Evolutionary conservation across 1,140 invertebrate species (phyloP).

Genomic region (Pogonomyrmex californicus): DNA sequence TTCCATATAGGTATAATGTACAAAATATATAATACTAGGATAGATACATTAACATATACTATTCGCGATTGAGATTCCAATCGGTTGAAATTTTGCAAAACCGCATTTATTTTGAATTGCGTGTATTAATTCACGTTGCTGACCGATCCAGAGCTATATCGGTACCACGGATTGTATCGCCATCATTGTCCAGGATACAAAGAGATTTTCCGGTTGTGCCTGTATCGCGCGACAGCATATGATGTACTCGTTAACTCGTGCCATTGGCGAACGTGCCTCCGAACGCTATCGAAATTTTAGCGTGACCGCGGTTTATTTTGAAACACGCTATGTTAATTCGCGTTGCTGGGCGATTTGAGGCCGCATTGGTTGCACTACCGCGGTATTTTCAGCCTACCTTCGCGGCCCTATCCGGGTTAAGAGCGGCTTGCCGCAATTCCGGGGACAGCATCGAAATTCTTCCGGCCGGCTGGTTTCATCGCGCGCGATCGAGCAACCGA

Average conservation of each 20-base stretch:
- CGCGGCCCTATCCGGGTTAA: constrained; percentile 57
- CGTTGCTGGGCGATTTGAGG: constrained; percentile 39
- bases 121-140: background rate
- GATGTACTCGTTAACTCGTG: constrained; percentile 25
- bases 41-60: background rate
- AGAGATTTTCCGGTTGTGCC: background rate
- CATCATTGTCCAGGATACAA: background rate
- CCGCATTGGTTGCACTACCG: constrained; percentile 23
- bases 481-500: constrained; percentile 49
- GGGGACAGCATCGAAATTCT: constrained; percentile 62
- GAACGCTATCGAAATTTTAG: constrained; percentile 31
- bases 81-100: constrained; percentile 8
- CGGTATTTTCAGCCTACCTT: constrained; percentile 65
- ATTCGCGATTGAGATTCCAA: constrained; percentile 4
- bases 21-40: background rate
- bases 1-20: background rate
- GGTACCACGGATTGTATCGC: background rate
- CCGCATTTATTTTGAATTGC: constrained; percentile 19
- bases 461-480: constrained; percentile 62
- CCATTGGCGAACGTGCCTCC: constrained; percentile 5
- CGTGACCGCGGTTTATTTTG: constrained; percentile 41
- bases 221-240: background rate
- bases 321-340: constrained; percentile 41
- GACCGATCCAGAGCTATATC: background rate
- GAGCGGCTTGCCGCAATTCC: constrained; percentile 66